Percentiles rank a stretch among this genome's conserved stretches.
Conservation (phyloP, 2,113 vertebrate species). For the Xiphophorus couchianus region DNA sequence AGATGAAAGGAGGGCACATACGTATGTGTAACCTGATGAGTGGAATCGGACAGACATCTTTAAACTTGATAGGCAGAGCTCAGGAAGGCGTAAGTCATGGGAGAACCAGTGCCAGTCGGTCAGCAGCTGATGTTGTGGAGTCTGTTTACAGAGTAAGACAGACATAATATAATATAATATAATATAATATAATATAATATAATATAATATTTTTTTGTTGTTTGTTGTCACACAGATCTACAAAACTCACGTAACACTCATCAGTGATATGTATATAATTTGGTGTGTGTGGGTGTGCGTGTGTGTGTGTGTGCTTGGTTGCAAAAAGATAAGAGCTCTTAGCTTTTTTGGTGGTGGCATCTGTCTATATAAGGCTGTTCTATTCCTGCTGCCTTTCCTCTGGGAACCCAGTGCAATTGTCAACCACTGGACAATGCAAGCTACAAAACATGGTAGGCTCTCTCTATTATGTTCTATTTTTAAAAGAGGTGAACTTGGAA, state of each 20-base stretch:
- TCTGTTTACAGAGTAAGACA: slow-evolving; percentile 5
- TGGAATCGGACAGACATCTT: slow-evolving; percentile 23
- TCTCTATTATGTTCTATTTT: neutral
- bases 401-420: slow-evolving; percentile 59
- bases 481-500: neutral
- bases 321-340: slow-evolving; percentile 50
- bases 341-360: slow-evolving; percentile 43
- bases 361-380: slow-evolving; percentile 73
- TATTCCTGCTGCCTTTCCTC: slow-evolving; percentile 71
- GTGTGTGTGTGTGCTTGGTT: slow-evolving; percentile 23
- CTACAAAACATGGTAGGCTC: slow-evolving; percentile 4
- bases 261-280: slow-evolving; percentile 3
- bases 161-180: neutral
- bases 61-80: slow-evolving; percentile 41
- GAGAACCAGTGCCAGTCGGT: neutral
- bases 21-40: slow-evolving; percentile 48
- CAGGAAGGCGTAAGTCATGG: slow-evolving; percentile 25
- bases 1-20: slow-evolving; percentile 19
- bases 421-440: slow-evolving; percentile 51
- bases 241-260: neutral
- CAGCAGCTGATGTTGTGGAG: neutral
- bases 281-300: neutral
- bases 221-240: neutral
- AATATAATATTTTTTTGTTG: neutral
- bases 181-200: neutral